phyloP scores from a whole-genome alignment of 2,888 invertebrate species.

The Tubiluchus corallicola region DNA sequence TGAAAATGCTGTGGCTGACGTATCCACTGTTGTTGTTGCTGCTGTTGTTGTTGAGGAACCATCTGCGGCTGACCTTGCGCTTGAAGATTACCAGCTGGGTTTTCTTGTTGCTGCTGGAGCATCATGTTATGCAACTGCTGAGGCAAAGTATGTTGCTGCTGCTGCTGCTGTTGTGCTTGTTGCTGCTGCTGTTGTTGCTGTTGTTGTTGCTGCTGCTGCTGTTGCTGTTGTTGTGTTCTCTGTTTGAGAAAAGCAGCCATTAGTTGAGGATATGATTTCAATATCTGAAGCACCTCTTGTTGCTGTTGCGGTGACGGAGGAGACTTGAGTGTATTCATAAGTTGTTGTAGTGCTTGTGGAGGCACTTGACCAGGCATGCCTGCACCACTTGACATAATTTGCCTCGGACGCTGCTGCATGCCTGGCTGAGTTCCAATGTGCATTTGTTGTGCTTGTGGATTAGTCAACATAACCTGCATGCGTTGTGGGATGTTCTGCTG shows the following conservation, averaged over 20 bases:
- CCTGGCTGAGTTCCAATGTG: no score
- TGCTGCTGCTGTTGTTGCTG: constrained; percentile 40
- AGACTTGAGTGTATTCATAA: constrained; percentile 72
- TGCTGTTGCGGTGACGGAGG: constrained; percentile 82
- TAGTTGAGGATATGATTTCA: constrained; percentile 79
- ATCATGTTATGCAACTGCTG: constrained; percentile 18
- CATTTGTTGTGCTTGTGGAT: no score
- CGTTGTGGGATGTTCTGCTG: no score
- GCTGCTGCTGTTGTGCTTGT: no score
- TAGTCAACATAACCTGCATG: no score
- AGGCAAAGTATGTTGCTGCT: constrained; percentile 29
- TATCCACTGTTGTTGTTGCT: constrained; percentile 27
- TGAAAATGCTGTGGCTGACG: no score
- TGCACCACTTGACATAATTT: no score
- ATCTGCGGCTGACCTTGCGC: constrained; percentile 4
- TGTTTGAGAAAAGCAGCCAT: constrained; percentile 90
- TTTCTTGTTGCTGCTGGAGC: constrained; percentile 14
- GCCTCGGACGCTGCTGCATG: no score
- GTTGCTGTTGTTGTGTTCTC: constrained; percentile 44
- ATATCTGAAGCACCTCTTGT: constrained; percentile 61
- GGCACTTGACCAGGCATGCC: no score
- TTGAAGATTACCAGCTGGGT: no score
- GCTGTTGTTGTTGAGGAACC: constrained; percentile 8
- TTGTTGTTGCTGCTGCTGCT: no score
- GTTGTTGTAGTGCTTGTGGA: constrained; percentile 37